Percentiles rank a stretch among this genome's conserved stretches.
Evolutionary conservation across 1,140 invertebrate species (phyloP).

Genomic region (Drosophila leontia): DNA sequence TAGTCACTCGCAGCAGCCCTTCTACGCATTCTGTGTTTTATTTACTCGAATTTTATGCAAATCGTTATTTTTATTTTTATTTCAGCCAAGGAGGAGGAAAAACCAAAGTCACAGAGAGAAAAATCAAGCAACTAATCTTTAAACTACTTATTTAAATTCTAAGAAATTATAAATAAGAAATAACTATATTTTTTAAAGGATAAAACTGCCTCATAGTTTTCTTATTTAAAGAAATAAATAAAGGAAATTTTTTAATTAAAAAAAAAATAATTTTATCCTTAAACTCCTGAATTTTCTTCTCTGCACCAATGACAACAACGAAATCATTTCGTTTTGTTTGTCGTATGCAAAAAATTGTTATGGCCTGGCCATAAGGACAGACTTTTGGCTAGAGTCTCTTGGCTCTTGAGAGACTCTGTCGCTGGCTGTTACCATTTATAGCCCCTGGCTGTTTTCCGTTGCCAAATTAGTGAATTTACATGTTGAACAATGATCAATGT

Average conservation of each 20-base stretch:
- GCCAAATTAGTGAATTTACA: slow-evolving; percentile 84
- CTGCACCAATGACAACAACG: slow-evolving; percentile 47
- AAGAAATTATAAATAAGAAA: too few relatives aligned
- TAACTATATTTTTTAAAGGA: background rate
- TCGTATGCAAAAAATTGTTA: slow-evolving; percentile 81
- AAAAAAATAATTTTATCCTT: background rate
- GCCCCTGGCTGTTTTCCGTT: slow-evolving; percentile 70
- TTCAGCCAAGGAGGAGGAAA: slow-evolving; percentile 30
- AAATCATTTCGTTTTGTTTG: slow-evolving; percentile 73
- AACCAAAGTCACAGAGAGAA: slow-evolving; percentile 29
- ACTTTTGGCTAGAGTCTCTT: slow-evolving; percentile 40
- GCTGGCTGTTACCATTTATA: slow-evolving; percentile 79
- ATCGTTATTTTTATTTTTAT: slow-evolving; percentile 72
- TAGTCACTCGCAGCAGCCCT: slow-evolving; percentile 37
- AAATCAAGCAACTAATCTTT: background rate
- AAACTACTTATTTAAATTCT: background rate
- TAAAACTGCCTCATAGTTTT: background rate
- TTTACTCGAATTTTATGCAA: slow-evolving; percentile 82
- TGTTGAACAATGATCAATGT: slow-evolving; percentile 84
- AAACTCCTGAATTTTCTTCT: background rate
- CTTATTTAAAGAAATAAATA: too few relatives aligned
- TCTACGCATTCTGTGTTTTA: slow-evolving; percentile 72
- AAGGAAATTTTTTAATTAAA: background rate
- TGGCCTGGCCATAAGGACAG: slow-evolving; percentile 57
- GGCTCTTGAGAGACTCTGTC: slow-evolving; percentile 39